phyloP scores from a whole-genome alignment of 30 jellyfish, hydroid and myxozoan species.

The Sanderia malayensis region DNA sequence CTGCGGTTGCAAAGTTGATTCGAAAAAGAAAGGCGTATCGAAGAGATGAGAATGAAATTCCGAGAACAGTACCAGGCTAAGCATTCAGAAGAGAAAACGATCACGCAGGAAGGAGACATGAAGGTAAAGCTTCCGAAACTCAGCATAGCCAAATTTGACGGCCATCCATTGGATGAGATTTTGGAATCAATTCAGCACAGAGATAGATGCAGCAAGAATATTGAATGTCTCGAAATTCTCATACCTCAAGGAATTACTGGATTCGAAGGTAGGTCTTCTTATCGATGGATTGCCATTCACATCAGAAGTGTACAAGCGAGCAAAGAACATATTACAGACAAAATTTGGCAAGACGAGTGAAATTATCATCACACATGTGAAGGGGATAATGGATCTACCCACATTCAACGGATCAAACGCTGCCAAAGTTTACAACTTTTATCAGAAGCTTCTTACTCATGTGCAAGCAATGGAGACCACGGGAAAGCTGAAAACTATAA shows the following conservation, averaged over 20 bases:
- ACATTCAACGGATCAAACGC: constrained; percentile 34
- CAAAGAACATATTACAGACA: constrained; percentile 22
- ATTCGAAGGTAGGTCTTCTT: constrained; percentile 10
- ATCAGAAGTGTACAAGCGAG: constrained; percentile 49
- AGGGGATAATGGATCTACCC: constrained; percentile 26
- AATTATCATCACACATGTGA: constrained; percentile 41
- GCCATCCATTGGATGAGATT: constrained; percentile 36
- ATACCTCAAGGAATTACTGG: constrained; percentile 37
- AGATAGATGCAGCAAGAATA: constrained; percentile 21
- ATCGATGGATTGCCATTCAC: constrained; percentile 39
- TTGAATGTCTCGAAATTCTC: constrained; percentile 19
- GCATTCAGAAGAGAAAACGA: constrained; percentile 10
- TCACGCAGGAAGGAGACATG: constrained; percentile 9
- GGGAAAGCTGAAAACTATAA: constrained; percentile 48
- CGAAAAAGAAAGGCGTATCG: constrained; percentile 6
- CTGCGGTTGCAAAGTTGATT: constrained; percentile 11
- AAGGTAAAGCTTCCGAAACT: constrained; percentile 2
- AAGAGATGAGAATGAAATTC: constrained; percentile 25
- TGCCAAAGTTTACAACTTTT: constrained; percentile 24
- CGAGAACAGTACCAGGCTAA: constrained; percentile 9
- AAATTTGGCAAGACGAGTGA: constrained; percentile 53
- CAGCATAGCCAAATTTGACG: constrained; percentile 30
- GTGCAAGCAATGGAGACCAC: constrained; percentile 66
- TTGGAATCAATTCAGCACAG: constrained; percentile 48
- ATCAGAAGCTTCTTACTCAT: constrained; percentile 19